These are phyloP conservation scores for Tolmerus cingulatus DNA, from an alignment of 2,888 invertebrate genomes.

Conservation along the genomic window DNA sequence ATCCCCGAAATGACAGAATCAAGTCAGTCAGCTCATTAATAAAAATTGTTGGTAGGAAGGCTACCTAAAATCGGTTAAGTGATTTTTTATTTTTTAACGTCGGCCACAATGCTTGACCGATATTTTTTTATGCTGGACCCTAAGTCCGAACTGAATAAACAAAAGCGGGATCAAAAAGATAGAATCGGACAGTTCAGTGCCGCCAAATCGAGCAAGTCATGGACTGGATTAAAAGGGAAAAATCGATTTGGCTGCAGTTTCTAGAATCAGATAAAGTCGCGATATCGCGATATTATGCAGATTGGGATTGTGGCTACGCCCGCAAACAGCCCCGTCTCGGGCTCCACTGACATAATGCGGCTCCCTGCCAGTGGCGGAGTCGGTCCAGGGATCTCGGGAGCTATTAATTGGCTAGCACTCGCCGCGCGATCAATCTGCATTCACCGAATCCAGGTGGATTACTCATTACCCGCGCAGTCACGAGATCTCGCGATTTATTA, in stretches of 20 bases:
- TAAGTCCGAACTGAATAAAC: neutral
- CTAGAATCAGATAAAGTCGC: neutral
- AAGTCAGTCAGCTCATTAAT: slow-evolving; percentile 8
- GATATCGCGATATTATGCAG: slow-evolving; percentile 18
- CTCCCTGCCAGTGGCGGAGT: neutral
- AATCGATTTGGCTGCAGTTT: neutral
- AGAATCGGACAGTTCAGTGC: slow-evolving; percentile 1
- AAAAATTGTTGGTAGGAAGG: neutral
- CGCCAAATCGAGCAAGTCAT: neutral
- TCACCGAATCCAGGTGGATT: slow-evolving; percentile 8
- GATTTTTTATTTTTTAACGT: neutral
- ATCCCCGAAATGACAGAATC: slow-evolving; percentile 16
- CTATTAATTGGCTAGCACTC: neutral
- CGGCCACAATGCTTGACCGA: neutral
- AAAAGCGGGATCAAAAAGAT: neutral
- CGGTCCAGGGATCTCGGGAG: neutral
- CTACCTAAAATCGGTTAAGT: slow-evolving; percentile 15
- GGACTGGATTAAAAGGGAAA: neutral
- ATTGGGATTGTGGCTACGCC: slow-evolving; percentile 6
- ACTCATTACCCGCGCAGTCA: slow-evolving; percentile 7
- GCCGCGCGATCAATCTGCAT: slow-evolving; percentile 1
- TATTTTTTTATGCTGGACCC: neutral
- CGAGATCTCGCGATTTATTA: neutral
- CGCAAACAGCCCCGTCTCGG: slow-evolving; percentile 3
- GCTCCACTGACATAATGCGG: slow-evolving; percentile 14